Conservation (phyloP, 2,797 vertebrate species). For the Calcarius lapponicus region DNA sequence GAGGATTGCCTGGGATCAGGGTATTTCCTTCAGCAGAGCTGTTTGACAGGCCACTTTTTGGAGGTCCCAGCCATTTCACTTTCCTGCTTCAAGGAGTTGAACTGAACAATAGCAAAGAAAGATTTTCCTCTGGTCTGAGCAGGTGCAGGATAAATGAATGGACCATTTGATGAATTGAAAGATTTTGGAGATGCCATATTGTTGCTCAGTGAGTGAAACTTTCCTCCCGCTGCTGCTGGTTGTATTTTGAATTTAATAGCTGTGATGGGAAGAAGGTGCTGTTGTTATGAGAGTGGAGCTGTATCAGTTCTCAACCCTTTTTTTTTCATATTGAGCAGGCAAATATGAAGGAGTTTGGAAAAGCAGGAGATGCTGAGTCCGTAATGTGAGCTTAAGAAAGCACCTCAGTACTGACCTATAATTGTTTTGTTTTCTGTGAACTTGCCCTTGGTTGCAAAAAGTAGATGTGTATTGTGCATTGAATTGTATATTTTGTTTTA, state of each 20-base stretch:
- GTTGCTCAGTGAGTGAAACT: neutral
- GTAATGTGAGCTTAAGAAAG: neutral
- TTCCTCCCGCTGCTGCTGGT: neutral
- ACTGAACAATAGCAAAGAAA: neutral
- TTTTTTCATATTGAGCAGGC: neutral
- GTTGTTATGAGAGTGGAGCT: neutral
- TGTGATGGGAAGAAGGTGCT: neutral
- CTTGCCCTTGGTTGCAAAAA: neutral
- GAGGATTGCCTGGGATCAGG: neutral
- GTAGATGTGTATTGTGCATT: neutral
- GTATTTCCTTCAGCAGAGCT: neutral
- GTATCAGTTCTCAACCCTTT: neutral
- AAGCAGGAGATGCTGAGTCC: neutral
- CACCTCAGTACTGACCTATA: neutral
- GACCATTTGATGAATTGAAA: neutral
- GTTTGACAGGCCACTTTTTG: neutral
- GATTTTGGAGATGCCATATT: neutral
- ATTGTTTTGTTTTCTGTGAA: neutral
- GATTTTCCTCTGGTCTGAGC: neutral
- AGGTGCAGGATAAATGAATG: neutral
- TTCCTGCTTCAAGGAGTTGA: neutral
- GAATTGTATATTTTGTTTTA: neutral
- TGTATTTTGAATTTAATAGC: neutral
- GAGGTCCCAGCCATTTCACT: neutral
- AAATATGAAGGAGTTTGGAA: neutral